Evolutionary conservation across 2,888 invertebrate species (phyloP), one percentile per base, ranked within the genome.

Genomic region (Heliconius ismenius): DNA sequence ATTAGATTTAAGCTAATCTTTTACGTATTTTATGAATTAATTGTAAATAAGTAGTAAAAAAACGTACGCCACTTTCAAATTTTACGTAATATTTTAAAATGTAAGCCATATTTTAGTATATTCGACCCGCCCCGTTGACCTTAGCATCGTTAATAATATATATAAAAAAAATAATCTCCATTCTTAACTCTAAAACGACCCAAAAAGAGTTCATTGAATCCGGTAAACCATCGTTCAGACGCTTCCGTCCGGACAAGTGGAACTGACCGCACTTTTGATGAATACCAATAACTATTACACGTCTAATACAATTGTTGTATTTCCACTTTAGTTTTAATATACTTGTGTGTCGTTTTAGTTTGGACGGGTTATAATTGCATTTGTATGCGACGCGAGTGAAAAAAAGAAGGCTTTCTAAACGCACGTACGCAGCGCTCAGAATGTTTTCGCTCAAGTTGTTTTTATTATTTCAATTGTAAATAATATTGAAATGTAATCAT

Each of bases 191-290:
- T 84, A 80, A 81, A 77, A 78, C 84, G 90, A 88, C 91, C 91
- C 82, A 88, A 84, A 90, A 88, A 91, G 84, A 86, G 91, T 89
- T 90, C 92, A 89, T 87, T 90, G 90, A 87, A 88, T 91, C 90
- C 88, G 88, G 91, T 88, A 90, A 90, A 91, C 89, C 88, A 88
- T 89, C 83, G 86, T 26, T 70, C 69, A 78, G 84, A 82, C 86
- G 86, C 89, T 91, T 91, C 91, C 91, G 90, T 86, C 85, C 87
- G 83, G 84, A 85, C 84, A 88, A 86, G 86, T 86, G 85, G 86
- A 86, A 84, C 84, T 82, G 77, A 69, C 76, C 80, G 81, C 80
- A 82, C 84, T 82, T 81, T 82, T 82, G 82, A 81, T 87, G 92
- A 88, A 92, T 92, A 92, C 87, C 80, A 84, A 84, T 74, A 79